Evolutionary conservation across 2,888 invertebrate genomes (phyloP), one percentile per base, ranked within the genome.

Genomic region (Atrina japonica): DNA sequence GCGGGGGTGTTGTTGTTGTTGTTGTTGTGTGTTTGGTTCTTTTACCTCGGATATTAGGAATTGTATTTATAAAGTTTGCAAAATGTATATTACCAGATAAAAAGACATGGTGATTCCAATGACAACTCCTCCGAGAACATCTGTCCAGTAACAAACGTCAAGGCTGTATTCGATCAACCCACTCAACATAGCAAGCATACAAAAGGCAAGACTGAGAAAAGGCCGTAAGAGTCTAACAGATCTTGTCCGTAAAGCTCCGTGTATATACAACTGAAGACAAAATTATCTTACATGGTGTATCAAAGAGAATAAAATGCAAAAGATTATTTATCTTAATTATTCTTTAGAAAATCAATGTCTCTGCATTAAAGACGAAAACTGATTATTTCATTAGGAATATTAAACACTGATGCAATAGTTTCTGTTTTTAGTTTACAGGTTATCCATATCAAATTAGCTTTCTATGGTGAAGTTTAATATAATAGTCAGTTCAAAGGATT

Each of bases 211-310:
- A 0, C 90, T 86, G 59, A 92, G 83, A 76, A 92, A 90, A 0
- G 91, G 91, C n/a, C 91, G 82, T 52, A 92, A 82, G 23, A 92
- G 84, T 3, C 91, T 88, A 29, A 91, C 90, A 25, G 90, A 89
- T 29, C 91, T 88, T 2, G 89, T 85, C 45, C 89, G 83, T 75
- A 91, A 85, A 76, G 91, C 90, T 73, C 90, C 90, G 80, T 91
- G 91, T 67, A 92, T 86, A 80, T 91, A 91, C 50, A 90, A 87
- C 91, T 91, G 77, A 43, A 83, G 43, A 53, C 43, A 18, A 41
- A 18, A n/a, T 50, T 50, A 9, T 50, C 50, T 16, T 9, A 50
- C 9, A 16, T 50, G 18, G 18, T 50, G 16, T 50, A 16, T 50
- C 50, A 18, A 9, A 50, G 9, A 9, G 50, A 21, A 50, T 14